Conservation (phyloP, 2,113 vertebrate genomes). For the Synodontis membranacea region DNA sequence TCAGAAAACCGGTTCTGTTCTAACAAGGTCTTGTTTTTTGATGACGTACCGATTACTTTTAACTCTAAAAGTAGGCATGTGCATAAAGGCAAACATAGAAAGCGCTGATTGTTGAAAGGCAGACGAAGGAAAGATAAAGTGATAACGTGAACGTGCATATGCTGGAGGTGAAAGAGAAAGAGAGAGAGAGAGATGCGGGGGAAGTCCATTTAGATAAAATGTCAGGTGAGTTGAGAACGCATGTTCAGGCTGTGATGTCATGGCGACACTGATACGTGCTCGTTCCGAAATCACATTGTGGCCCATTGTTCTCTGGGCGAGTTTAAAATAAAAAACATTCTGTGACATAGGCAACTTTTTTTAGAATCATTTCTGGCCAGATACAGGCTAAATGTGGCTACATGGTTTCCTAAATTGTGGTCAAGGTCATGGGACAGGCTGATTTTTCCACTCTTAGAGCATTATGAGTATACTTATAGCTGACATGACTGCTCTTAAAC, state of each 20-base stretch:
- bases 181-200: not conserved
- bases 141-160: conserved; percentile 35
- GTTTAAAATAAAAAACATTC: conserved; percentile 7
- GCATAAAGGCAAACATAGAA: conserved; percentile 39
- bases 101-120: conserved; percentile 55
- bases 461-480: conserved; percentile 33
- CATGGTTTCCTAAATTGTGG: conserved; percentile 8
- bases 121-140: conserved; percentile 61
- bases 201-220: conserved; percentile 24
- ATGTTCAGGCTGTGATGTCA: conserved; percentile 42
- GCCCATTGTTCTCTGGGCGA: conserved; percentile 13
- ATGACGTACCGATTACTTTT: not conserved
- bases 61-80: conserved; percentile 21
- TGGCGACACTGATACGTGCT: conserved; percentile 36
- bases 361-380: not conserved
- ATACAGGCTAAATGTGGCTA: conserved; percentile 44
- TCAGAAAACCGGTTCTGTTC: conserved; percentile 38
- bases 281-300: not conserved
- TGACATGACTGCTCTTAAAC: not conserved
- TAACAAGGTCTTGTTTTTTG: conserved; percentile 15
- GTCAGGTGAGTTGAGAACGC: conserved; percentile 37
- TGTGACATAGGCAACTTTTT: conserved; percentile 42
- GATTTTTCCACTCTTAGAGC: conserved; percentile 37
- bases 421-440: conserved; percentile 13
- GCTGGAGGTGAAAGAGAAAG: not conserved